Evolutionary conservation across 2,888 invertebrate genomes (phyloP).

Genomic region (Metalampra italica): DNA sequence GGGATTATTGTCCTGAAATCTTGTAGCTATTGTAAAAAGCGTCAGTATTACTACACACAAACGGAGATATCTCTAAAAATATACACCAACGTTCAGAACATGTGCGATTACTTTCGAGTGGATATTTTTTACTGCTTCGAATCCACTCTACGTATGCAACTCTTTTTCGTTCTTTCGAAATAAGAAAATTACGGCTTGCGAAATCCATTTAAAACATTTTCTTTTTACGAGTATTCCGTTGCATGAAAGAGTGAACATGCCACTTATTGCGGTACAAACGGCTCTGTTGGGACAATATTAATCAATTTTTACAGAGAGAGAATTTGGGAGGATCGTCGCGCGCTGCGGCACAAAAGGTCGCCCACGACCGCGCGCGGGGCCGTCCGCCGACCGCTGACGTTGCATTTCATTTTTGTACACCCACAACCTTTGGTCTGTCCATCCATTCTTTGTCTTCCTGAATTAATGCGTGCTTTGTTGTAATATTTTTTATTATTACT

Average conservation of each 20-base stretch:
- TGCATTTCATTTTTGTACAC: slow-evolving; percentile 59
- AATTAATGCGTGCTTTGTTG: slow-evolving; percentile 63
- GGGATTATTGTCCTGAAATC: not conserved
- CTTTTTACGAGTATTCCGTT: slow-evolving; percentile 39
- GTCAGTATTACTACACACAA: not conserved
- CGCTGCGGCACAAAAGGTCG: slow-evolving; percentile 55
- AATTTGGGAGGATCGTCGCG: slow-evolving; percentile 53
- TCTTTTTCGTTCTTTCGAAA: slow-evolving; percentile 36
- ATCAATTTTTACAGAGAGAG: slow-evolving; percentile 67
- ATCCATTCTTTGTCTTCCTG: slow-evolving; percentile 46
- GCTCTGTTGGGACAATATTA: slow-evolving; percentile 53
- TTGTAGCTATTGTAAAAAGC: not conserved
- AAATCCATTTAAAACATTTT: slow-evolving; percentile 48
- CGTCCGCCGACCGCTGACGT: slow-evolving; percentile 53
- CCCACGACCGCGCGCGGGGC: slow-evolving; percentile 21
- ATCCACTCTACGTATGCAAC: slow-evolving; percentile 39
- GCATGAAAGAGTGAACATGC: slow-evolving; percentile 46
- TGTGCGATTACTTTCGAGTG: slow-evolving; percentile 42
- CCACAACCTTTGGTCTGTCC: slow-evolving; percentile 18
- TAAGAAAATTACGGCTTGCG: slow-evolving; percentile 35
- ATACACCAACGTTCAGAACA: slow-evolving; percentile 29
- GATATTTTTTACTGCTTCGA: slow-evolving; percentile 48
- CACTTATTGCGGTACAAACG: slow-evolving; percentile 51
- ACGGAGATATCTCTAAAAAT: slow-evolving; percentile 6
- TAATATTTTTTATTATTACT: slow-evolving; percentile 59